Evolutionary conservation across 2,888 invertebrate genomes (phyloP).

Genomic region (Drosophila rellima): DNA sequence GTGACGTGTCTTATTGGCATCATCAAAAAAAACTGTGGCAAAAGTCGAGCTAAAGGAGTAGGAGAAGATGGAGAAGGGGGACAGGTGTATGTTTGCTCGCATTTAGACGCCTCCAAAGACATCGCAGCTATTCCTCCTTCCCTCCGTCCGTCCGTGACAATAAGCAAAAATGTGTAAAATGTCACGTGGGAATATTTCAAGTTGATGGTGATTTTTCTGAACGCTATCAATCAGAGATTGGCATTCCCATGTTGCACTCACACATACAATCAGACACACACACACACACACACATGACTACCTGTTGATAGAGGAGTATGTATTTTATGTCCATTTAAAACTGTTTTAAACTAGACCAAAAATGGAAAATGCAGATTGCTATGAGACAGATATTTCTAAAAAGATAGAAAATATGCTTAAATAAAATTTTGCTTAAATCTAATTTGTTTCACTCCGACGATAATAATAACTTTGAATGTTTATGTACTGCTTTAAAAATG

Average conservation of each 20-base stretch:
- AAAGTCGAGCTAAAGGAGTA: not conserved
- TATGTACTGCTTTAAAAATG: too few relatives aligned
- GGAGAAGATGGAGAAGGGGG: not conserved
- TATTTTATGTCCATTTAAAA: not conserved
- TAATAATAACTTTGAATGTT: too few relatives aligned
- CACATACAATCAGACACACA: constrained; percentile 5
- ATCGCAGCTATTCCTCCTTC: constrained; percentile 5
- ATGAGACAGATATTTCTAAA: too few relatives aligned
- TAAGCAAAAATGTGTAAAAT: constrained; percentile 62
- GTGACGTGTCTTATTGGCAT: constrained; percentile 84
- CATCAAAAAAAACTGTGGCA: constrained; percentile 61
- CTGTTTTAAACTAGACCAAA: not conserved
- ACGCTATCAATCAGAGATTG: constrained; percentile 70
- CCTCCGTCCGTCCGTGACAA: constrained; percentile 35
- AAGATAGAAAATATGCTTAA: too few relatives aligned
- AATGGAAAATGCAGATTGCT: not conserved
- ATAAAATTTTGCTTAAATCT: too few relatives aligned
- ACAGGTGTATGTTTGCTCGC: constrained; percentile 12
- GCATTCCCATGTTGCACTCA: constrained; percentile 56
- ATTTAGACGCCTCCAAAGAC: constrained; percentile 33
- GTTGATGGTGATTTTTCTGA: constrained; percentile 54
- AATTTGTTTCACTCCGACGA: too few relatives aligned
- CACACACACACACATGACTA: constrained; percentile 1
- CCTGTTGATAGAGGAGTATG: not conserved
- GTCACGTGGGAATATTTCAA: constrained; percentile 74